Percentiles rank a stretch among this genome's conserved stretches.
Conservation (phyloP, 2,113 vertebrate species). For the Pomatorhinus ruficollis region DNA sequence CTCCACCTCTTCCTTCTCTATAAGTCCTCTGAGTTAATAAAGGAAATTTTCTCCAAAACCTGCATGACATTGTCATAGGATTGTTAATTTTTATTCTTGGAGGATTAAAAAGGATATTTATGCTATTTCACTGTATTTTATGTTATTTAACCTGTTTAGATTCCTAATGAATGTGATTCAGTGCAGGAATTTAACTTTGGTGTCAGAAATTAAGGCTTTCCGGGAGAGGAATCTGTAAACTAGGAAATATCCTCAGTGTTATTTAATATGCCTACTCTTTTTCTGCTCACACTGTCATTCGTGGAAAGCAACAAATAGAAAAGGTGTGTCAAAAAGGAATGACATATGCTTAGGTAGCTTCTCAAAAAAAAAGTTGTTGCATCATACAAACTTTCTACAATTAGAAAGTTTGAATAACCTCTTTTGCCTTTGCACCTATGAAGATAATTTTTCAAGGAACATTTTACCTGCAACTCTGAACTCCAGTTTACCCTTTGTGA, state of each 20-base stretch:
- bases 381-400: not conserved
- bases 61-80: not conserved
- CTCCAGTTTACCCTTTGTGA: not conserved
- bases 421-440: not conserved
- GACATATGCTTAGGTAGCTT: not conserved
- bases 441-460: not conserved
- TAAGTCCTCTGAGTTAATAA: not conserved
- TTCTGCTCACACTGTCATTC: not conserved
- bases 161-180: not conserved
- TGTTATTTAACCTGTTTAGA: not conserved
- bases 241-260: not conserved
- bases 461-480: not conserved
- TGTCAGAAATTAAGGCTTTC: not conserved
- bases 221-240: accelerated
- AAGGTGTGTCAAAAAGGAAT: not conserved
- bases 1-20: not conserved
- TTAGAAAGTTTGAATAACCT: not conserved
- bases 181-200: not conserved
- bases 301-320: not conserved
- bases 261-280: not conserved
- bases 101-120: not conserved
- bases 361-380: not conserved
- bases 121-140: not conserved
- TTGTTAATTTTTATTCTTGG: not conserved
- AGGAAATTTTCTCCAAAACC: not conserved